Base-by-base conservation (phyloP, 2,797 vertebrate species). In the Notolabrus celidotus region DNA sequence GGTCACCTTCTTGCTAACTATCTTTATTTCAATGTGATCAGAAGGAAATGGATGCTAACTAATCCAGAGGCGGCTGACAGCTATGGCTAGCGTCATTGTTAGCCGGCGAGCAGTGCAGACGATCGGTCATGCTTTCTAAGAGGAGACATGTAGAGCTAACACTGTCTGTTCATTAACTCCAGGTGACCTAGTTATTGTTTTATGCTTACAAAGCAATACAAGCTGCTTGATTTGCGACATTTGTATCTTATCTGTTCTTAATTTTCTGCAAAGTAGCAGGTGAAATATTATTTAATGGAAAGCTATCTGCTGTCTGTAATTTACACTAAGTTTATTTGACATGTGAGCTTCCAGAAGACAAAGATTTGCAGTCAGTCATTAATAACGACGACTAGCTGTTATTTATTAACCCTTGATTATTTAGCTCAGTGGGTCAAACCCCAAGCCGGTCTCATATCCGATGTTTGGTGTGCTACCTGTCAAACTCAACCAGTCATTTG, bases 71-170 rank as follows among this genome's bases (percentile, higher is more conserved):
- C 77, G 52, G n/a, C n/a, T n/a, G 20, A 27, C 49, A 20, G 22
- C 8, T 5, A 14, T 51, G 8, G 17, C 6, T 80, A 82, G 78
- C 77, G 76, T 79, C 81, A 88, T 91, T 91, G 89, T 88, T 91
- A 91, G 80, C 80, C 49, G 52, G 59, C 22, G 63, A 25, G 17
- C 64, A 25, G 66, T 69, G 43, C 68, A 61, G 57, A 60, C 70
- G 25, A 73, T 70, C 47, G 23, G 38, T 53, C 70, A 41, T 67
- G 75, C 59, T 53, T 12, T 19, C 49, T 22, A 15, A n/a, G 16
- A n/a, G 51, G 15, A 65, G 83, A 54, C 63, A 64, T 79, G 15
- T 29, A 41, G 14, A 15, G 39, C 49, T 15, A 53, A 1, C 15
- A 10, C 19, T 10, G 15, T 55, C 19, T 57, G 22, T 54, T 38